Percentiles rank a stretch among this genome's conserved stretches.
Conservation (phyloP, 2,113 vertebrate genomes). For the Thinocorus orbignyianus region DNA sequence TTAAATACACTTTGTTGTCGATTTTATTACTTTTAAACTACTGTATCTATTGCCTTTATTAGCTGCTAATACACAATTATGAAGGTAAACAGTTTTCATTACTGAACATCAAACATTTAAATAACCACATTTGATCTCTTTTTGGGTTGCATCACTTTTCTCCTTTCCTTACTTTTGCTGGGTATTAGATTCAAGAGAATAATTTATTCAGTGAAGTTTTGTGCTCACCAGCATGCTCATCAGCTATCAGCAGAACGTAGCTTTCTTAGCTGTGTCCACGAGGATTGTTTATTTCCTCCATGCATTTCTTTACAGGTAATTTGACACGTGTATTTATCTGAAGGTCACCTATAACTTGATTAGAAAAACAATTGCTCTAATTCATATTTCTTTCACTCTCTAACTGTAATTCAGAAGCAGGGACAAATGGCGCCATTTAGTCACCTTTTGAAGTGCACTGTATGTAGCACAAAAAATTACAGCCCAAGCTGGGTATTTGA, state of each 20-base stretch:
- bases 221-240: neutral
- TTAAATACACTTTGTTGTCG: slow-evolving; percentile 83
- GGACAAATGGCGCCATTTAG: neutral
- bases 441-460: neutral
- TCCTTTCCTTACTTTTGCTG: neutral
- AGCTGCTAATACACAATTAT: slow-evolving; percentile 77
- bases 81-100: slow-evolving; percentile 80
- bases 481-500: neutral
- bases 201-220: neutral
- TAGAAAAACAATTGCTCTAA: neutral
- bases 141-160: slow-evolving; percentile 9
- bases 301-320: neutral
- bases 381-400: neutral
- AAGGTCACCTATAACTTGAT: neutral
- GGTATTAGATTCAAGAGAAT: neutral
- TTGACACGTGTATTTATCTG: neutral
- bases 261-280: neutral
- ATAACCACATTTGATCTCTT: slow-evolving; percentile 45
- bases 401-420: neutral
- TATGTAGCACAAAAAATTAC: neutral
- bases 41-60: slow-evolving; percentile 81
- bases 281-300: neutral
- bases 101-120: slow-evolving; percentile 71
- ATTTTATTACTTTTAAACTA: slow-evolving; percentile 84
- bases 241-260: neutral